phyloP scores from a whole-genome alignment of 2,888 invertebrate genomes.

The Atethmia centrago region DNA sequence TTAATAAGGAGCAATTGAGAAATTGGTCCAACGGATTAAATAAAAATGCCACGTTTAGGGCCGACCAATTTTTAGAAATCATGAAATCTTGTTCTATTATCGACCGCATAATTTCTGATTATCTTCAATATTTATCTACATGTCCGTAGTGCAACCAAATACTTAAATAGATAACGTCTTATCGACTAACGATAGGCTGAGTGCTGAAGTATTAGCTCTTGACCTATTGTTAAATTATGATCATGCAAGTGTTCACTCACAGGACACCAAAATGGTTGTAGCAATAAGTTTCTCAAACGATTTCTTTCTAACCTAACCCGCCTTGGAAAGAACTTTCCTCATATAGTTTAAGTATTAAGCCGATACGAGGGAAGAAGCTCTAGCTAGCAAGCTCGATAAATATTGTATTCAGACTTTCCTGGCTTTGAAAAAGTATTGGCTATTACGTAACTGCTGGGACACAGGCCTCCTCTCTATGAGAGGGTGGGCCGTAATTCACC shows the following conservation, averaged over 20 bases:
- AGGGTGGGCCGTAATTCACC: background rate
- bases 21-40: conserved; percentile 9
- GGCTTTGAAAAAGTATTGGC: background rate
- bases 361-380: background rate
- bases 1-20: conserved; percentile 6
- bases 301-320: background rate
- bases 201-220: background rate
- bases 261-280: background rate
- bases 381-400: background rate
- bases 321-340: background rate
- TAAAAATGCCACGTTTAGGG: conserved; percentile 6
- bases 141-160: background rate
- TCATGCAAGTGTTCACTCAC: background rate
- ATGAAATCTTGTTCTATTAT: background rate
- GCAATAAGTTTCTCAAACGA: background rate
- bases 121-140: background rate
- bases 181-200: background rate
- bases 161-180: background rate
- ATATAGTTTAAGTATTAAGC: background rate
- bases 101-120: background rate
- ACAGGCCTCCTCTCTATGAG: background rate
- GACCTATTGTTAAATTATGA: background rate
- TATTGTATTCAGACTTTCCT: background rate
- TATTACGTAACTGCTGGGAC: background rate
- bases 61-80: background rate